A percentile compares a stretch with the other conserved stretches of the same genome.
phyloP scores from a whole-genome alignment of 2,888 invertebrate species.

The Pristionchus maxplancki region DNA sequence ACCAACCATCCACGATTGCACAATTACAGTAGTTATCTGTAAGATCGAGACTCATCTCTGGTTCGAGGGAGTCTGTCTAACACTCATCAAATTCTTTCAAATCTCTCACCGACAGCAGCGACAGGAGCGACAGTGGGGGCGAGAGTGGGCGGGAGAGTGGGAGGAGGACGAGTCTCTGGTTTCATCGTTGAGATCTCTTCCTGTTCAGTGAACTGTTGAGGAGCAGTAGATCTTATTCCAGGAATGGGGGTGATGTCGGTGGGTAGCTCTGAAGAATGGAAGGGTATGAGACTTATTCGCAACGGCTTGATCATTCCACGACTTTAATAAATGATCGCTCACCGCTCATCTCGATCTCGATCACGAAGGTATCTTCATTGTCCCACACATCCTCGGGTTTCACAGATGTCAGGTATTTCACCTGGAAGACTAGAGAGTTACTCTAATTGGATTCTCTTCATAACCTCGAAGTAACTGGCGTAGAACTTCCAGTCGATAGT shows the following conservation, averaged over 20 bases:
- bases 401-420: slow-evolving; percentile 20
- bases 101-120: neutral
- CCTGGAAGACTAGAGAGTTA: neutral
- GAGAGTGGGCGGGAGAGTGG: neutral
- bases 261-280: neutral
- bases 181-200: neutral
- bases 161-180: neutral
- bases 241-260: slow-evolving; percentile 19
- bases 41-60: too few relatives aligned
- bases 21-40: slow-evolving; percentile 20
- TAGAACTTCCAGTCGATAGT: neutral
- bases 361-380: slow-evolving; percentile 31
- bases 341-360: slow-evolving; percentile 28
- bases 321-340: too few relatives aligned
- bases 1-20: neutral
- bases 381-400: neutral
- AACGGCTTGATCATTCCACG: too few relatives aligned
- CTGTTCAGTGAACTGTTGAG: neutral
- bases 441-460: neutral
- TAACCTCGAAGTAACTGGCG: slow-evolving; percentile 20
- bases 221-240: neutral
- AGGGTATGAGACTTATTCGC: neutral
- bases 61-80: too few relatives aligned
- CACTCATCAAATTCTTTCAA: too few relatives aligned
- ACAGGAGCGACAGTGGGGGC: neutral